These are phyloP conservation scores for Zaprionus ghesquierei DNA, from an alignment of 1,140 invertebrate species.

Conservation along the genomic window DNA sequence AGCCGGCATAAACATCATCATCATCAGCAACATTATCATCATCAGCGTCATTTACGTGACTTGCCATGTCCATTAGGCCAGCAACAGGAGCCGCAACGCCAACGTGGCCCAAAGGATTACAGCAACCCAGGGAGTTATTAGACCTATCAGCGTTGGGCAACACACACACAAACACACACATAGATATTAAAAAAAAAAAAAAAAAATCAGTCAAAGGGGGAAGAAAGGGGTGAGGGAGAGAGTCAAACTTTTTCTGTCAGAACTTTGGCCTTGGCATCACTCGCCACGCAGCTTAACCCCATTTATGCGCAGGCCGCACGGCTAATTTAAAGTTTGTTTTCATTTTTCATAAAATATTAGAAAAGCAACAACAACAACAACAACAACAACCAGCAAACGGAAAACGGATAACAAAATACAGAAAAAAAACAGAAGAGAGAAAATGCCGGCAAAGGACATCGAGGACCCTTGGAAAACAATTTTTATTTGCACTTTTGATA, in stretches of 20 bases:
- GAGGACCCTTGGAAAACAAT: constrained; percentile 47
- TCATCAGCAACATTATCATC: constrained; percentile 57
- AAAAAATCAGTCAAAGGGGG: neutral
- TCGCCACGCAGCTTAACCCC: constrained; percentile 66
- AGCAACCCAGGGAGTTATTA: constrained; percentile 73
- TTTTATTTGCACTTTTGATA: constrained; percentile 79
- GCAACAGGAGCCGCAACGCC: constrained; percentile 11
- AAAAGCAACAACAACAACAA: constrained; percentile 25
- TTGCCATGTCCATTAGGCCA: constrained; percentile 67
- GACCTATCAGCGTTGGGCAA: constrained; percentile 67
- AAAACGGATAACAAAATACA: neutral
- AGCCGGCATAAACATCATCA: constrained; percentile 52
- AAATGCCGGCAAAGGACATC: constrained; percentile 21
- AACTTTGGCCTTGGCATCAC: constrained; percentile 70
- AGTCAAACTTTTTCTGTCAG: constrained; percentile 49
- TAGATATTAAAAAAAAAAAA: constrained; percentile 10
- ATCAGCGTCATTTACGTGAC: constrained; percentile 71
- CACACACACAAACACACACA: constrained; percentile 15
- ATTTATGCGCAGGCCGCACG: constrained; percentile 46
- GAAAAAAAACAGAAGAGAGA: neutral
- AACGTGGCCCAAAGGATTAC: constrained; percentile 70
- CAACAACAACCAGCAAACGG: constrained; percentile 9
- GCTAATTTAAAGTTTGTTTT: constrained; percentile 78
- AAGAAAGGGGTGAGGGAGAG: neutral
- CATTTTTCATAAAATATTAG: constrained; percentile 72